Conservation (phyloP, 2,888 invertebrate genomes). For the Lasioglossum marginatum region DNA sequence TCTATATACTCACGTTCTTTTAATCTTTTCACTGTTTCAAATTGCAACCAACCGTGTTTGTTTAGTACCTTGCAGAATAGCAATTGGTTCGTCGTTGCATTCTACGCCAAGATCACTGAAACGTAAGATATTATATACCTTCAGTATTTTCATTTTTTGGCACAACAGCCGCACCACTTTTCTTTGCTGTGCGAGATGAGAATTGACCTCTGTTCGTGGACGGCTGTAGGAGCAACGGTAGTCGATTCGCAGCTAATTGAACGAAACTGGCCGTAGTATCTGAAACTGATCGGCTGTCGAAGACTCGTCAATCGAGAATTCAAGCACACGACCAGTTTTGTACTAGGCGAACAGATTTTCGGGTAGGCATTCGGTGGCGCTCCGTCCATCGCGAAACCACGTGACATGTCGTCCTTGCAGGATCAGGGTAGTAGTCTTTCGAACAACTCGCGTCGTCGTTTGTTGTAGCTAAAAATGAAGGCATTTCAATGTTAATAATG, state of each 20-base stretch:
- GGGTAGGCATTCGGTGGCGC: constrained; percentile 71
- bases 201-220: background rate
- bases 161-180: background rate
- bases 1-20: background rate
- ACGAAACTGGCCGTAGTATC: background rate
- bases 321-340: constrained; percentile 83
- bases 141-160: background rate
- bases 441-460: constrained; percentile 63
- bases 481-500: background rate
- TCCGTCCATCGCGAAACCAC: constrained; percentile 76
- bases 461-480: constrained; percentile 46
- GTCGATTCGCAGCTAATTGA: constrained; percentile 18
- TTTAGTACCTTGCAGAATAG: background rate
- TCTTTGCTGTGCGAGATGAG: background rate
- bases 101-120: background rate
- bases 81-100: background rate
- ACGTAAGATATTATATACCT: background rate
- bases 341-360: constrained; percentile 83
- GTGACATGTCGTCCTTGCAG: constrained; percentile 83
- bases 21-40: background rate
- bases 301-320: constrained; percentile 83
- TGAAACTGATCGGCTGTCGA: constrained; percentile 81
- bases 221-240: background rate
- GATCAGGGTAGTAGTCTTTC: constrained; percentile 81
- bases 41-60: background rate